Conservation (phyloP, 92 coral and sea anemone species). For the Umimayanthus kanabou region DNA sequence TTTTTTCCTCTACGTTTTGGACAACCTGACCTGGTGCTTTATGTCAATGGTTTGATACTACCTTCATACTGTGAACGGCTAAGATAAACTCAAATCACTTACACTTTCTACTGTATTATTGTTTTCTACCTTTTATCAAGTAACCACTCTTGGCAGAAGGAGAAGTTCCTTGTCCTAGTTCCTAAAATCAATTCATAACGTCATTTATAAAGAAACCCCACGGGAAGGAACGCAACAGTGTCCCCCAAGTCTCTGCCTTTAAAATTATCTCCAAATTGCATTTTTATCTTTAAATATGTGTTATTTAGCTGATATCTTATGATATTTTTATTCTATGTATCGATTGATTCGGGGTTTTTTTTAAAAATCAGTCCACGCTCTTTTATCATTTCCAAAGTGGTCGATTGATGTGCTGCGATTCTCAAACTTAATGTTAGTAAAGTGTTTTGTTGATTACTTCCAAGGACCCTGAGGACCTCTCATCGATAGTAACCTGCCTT, state of each 20-base stretch:
- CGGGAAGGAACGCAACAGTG: background rate
- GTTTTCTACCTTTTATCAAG: background rate
- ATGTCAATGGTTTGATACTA: background rate
- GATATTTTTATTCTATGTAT: background rate
- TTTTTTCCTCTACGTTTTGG: too few relatives aligned
- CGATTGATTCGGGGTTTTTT: background rate
- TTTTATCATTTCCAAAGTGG: background rate
- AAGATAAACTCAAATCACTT: too few relatives aligned
- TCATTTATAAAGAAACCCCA: background rate
- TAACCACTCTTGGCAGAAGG: background rate
- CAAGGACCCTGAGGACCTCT: background rate
- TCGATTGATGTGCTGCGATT: background rate
- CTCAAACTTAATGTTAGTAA: background rate
- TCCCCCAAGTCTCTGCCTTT: background rate
- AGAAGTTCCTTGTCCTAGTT: background rate
- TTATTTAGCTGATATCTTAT: too few relatives aligned
- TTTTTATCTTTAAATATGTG: too few relatives aligned
- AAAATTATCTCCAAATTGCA: too few relatives aligned
- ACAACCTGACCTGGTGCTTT: background rate
- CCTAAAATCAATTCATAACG: background rate
- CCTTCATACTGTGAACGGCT: too few relatives aligned
- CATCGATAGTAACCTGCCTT: constrained; percentile 65
- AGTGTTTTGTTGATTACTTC: background rate
- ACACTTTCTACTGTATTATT: background rate
- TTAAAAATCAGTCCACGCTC: background rate